Percentiles rank a stretch among this genome's conserved stretches.
phyloP scores from a whole-genome alignment of 2,888 invertebrate genomes.

The Zaprionus obscuricornis region DNA sequence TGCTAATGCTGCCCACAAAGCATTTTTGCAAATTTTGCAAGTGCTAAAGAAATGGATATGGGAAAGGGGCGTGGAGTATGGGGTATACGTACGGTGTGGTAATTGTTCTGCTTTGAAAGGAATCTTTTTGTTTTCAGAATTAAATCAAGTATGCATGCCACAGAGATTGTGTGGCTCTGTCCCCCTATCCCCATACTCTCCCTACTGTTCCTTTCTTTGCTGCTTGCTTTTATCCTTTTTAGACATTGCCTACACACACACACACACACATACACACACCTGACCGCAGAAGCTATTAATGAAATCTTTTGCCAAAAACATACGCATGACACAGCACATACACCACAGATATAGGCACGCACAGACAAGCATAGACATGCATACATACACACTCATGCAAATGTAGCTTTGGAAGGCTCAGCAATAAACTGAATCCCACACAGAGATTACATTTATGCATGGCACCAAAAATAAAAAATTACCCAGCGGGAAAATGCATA shows the following conservation, averaged over 20 bases:
- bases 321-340: slow-evolving; percentile 37
- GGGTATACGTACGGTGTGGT: slow-evolving; percentile 9
- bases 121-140: slow-evolving; percentile 46
- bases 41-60: too few relatives aligned
- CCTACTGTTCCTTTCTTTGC: too few relatives aligned
- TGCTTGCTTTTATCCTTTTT: too few relatives aligned
- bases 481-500: slow-evolving; percentile 25
- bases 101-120: too few relatives aligned
- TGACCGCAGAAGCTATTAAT: slow-evolving; percentile 64
- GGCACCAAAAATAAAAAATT: too few relatives aligned
- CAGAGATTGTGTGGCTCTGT: too few relatives aligned
- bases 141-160: slow-evolving; percentile 49
- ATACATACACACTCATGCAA: slow-evolving; percentile 4
- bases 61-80: too few relatives aligned
- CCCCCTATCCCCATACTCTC: too few relatives aligned
- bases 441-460: slow-evolving; percentile 4
- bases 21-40: too few relatives aligned
- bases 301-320: slow-evolving; percentile 67
- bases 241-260: too few relatives aligned
- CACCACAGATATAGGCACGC: background rate
- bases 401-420: background rate
- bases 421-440: slow-evolving; percentile 14
- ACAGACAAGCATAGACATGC: too few relatives aligned
- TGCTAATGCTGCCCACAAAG: too few relatives aligned
- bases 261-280: slow-evolving; percentile 29